These are phyloP conservation scores for Atherinomorus stipes DNA, from an alignment of 2,113 vertebrate species.

Conservation along the genomic window DNA sequence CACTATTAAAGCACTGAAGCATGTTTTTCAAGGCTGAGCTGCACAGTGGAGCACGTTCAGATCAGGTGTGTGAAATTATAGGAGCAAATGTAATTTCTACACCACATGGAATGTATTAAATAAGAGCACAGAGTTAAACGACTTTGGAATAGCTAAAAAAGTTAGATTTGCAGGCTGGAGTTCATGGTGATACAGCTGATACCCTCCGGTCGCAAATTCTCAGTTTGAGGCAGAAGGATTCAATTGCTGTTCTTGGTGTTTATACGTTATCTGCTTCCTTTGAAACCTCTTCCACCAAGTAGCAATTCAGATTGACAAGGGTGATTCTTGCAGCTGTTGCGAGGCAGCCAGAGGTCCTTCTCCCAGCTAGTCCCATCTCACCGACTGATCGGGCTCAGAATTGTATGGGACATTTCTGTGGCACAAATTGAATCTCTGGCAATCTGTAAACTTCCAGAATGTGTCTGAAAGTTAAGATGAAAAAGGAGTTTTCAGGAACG, in stretches of 20 bases:
- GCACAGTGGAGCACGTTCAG: constrained; percentile 11
- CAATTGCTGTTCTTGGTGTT: constrained; percentile 42
- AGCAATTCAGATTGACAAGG: constrained; percentile 76
- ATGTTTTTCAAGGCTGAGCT: constrained; percentile 15
- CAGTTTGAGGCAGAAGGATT: constrained; percentile 35
- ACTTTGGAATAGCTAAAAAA: constrained; percentile 21
- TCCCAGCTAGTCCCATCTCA: constrained; percentile 66
- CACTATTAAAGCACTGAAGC: constrained; percentile 31
- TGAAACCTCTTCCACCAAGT: constrained; percentile 33
- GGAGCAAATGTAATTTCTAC: constrained; percentile 41
- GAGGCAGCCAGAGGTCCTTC: constrained; percentile 57
- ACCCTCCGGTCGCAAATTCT: constrained; percentile 21
- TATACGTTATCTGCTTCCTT: constrained; percentile 61
- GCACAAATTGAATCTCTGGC: constrained; percentile 80
- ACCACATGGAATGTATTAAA: constrained; percentile 6
- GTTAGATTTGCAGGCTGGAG: constrained; percentile 19
- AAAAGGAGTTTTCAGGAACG: constrained; percentile 54
- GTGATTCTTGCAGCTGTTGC: constrained; percentile 63
- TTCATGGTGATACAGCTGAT: constrained; percentile 25
- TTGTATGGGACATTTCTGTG: constrained; percentile 64
- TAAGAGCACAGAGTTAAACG: constrained; percentile 10
- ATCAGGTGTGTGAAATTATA: constrained; percentile 42
- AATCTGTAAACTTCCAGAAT: constrained; percentile 77
- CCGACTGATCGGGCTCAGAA: constrained; percentile 65
- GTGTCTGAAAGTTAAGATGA: constrained; percentile 66